phyloP scores from a whole-genome alignment of 2,797 vertebrate species.

The Capromys pilorides region DNA sequence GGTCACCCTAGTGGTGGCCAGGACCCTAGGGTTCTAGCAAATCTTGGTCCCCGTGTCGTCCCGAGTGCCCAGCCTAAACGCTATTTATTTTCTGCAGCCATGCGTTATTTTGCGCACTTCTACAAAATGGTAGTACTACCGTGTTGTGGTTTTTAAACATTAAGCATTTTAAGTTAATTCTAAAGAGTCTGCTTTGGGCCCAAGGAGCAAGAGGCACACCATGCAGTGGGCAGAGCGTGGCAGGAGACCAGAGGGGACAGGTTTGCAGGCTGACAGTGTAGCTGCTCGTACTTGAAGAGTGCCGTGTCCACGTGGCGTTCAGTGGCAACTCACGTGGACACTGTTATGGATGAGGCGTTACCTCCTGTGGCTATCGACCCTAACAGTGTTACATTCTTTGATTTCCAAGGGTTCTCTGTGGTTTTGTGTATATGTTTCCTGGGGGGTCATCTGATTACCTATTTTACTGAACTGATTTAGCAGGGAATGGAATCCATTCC shows the following conservation, averaged over 20 bases:
- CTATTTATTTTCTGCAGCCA: conserved; percentile 84
- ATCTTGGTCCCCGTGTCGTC: conserved; percentile 25
- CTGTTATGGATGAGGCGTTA: conserved; percentile 85
- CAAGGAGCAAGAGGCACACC: conserved; percentile 75
- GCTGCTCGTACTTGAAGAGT: conserved; percentile 78
- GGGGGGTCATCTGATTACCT: conserved; percentile 83
- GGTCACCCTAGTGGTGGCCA: conserved; percentile 66
- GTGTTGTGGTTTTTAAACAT: conserved; percentile 81
- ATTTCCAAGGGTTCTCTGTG: conserved; percentile 86
- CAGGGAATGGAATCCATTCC: conserved; percentile 88
- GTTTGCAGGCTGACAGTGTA: conserved; percentile 84
- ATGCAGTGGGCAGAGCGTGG: not conserved
- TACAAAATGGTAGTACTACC: conserved; percentile 86
- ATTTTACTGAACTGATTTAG: conserved; percentile 90
- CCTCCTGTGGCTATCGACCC: conserved; percentile 86
- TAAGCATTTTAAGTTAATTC: conserved; percentile 75
- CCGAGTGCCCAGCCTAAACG: conserved; percentile 66
- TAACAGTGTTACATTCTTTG: conserved; percentile 89
- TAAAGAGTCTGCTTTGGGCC: conserved; percentile 81
- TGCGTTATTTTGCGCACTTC: conserved; percentile 86
- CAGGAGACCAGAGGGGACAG: conserved; percentile 80
- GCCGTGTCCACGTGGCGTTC: conserved; percentile 80
- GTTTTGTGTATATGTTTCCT: conserved; percentile 85
- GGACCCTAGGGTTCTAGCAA: conserved; percentile 71
- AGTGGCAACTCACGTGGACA: conserved; percentile 86